These are phyloP conservation scores for Laupala kohalensis DNA, from an alignment of 1,140 invertebrate species.

Conservation along the genomic window DNA sequence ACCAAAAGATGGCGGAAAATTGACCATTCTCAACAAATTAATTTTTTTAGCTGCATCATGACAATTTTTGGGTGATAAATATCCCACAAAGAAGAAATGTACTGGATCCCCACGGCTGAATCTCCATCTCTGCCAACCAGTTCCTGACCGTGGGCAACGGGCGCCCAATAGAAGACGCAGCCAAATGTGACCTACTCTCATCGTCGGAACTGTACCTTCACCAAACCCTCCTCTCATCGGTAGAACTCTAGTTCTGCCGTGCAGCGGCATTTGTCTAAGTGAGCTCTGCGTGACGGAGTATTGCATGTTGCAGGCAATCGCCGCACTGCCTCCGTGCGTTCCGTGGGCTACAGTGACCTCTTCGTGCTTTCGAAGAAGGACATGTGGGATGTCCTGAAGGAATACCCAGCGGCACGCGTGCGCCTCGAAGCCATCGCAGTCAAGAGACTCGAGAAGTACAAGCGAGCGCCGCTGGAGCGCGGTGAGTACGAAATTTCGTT, in stretches of 20 bases:
- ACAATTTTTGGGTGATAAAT: no score
- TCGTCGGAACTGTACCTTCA: no score
- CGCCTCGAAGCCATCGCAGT: constrained; percentile 94
- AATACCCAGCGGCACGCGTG: constrained; percentile 92
- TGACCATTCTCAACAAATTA: no score
- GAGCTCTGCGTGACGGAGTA: background rate
- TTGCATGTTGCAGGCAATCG: constrained; percentile 63
- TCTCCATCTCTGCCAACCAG: no score
- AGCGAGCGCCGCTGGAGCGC: constrained; percentile 55
- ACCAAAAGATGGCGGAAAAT: no score
- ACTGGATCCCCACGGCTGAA: no score
- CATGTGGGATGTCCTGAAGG: constrained; percentile 98
- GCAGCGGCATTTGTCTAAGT: background rate
- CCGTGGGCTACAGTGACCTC: constrained; percentile 95
- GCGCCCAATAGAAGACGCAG: no score
- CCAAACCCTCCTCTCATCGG: no score
- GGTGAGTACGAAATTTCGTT: constrained; percentile 12
- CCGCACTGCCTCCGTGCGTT: constrained; percentile 88
- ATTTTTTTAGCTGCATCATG: no score
- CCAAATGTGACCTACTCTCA: no score
- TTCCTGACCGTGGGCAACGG: no score
- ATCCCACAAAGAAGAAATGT: no score
- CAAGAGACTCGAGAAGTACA: constrained; percentile 91
- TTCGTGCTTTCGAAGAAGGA: constrained; percentile 98
- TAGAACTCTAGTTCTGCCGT: background rate